Evolutionary conservation across 2,888 invertebrate genomes (phyloP).

Genomic region (Zonitis immaculata): DNA sequence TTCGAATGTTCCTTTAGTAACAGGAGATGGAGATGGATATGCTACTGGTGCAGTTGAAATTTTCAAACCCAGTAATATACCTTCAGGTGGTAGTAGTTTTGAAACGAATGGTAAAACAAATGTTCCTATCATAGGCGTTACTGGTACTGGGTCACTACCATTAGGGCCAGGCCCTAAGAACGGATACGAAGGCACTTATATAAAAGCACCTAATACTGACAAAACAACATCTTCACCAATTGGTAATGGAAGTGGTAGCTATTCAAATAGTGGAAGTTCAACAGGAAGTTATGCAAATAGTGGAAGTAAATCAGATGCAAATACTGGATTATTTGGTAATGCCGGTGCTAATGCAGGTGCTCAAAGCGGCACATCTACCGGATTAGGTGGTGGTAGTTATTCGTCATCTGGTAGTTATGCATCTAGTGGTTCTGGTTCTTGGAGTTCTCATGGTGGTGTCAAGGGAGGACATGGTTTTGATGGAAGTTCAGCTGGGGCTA

Average conservation of each 20-base stretch:
- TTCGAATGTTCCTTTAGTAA: no score
- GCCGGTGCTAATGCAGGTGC: not conserved
- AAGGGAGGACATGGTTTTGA: no score
- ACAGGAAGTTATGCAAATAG: not conserved
- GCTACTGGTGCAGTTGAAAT: no score
- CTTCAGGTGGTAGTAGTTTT: not conserved
- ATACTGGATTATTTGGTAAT: conserved; percentile 5
- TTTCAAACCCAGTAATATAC: no score
- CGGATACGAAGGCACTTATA: not conserved
- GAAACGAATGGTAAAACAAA: not conserved
- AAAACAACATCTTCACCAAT: not conserved
- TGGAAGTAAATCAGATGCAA: not conserved
- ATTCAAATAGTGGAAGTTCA: no score
- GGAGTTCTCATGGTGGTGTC: no score
- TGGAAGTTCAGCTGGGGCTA: not conserved
- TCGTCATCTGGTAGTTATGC: no score
- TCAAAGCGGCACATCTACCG: no score
- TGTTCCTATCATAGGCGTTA: not conserved
- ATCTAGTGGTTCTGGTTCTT: no score
- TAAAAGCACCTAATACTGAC: not conserved
- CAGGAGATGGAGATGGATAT: not conserved
- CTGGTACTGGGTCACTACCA: not conserved
- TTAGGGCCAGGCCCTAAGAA: not conserved
- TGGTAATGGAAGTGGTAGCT: not conserved
- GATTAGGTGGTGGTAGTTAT: not conserved